Base-by-base conservation (phyloP, 92 coral and sea anemone genomes). In the Diadumene lineata region DNA sequence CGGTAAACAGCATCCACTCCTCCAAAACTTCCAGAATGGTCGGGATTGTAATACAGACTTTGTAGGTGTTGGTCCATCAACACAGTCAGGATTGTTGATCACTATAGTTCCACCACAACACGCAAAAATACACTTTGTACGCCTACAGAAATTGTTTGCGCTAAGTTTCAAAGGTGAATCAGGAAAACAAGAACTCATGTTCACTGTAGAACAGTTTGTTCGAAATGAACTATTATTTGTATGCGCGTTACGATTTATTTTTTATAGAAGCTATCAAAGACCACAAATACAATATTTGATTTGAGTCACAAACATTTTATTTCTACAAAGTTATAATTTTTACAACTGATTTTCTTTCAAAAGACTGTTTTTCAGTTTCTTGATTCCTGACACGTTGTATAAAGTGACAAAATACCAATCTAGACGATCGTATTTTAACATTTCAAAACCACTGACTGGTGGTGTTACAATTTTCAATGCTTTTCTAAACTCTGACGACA, bases 1-100 rank as follows among this genome's bases (percentile, higher is more conserved):
- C 81, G 70, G 66, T 79, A 79, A 13, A 84, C 62, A 84, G 64
- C 76, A 27, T 70, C 80, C 34, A 65, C 64, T 0, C 80, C 80
- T 7, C 80, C 74, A 60, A 74, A 73, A 74, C 85, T 46, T 50
- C 79, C 68, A 50, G 80, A 66, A 63, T 56, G 74, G 43, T 50
- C 53, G 48, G 76, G 74, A 70, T 70, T 38, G 65, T 70, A 51
- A 25, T 70, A 70, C 25, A 70, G 76, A 51, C 31, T 70, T 70
- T 30, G 79, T 43, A 75, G 70, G 44, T 75, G 30, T 50, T 62
- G 71, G 2, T 75, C 80, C 80, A 75, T 75, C 72, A 19, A 70
- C 29, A 30, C 24, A 53, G 22, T 78, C 76, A 10, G 55, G 26
- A 19, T 31, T 70, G 21, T 69, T 75, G 8, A 70, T 63, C 11